Evolutionary conservation across 2,797 vertebrate species (phyloP).

Genomic region (Iguana delicatissima): DNA sequence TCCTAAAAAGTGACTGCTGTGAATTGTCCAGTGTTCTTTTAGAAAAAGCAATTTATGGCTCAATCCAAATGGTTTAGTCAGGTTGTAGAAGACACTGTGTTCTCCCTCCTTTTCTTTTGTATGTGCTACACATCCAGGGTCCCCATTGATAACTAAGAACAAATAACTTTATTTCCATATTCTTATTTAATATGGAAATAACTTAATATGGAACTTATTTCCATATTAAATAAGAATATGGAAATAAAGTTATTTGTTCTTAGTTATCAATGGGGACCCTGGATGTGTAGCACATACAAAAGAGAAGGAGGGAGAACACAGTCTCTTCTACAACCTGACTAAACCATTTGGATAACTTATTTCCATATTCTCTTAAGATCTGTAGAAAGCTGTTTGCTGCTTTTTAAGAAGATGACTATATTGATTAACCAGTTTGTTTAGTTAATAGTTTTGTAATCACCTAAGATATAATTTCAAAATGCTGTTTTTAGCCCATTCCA

Average conservation of each 20-base stretch:
- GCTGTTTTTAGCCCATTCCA: background rate
- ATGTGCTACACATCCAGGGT: conserved; percentile 8
- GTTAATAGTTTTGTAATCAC: background rate
- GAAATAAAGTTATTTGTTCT: conserved; percentile 16
- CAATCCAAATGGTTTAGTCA: background rate
- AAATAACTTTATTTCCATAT: conserved; percentile 5
- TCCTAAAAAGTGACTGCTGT: background rate
- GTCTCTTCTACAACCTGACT: background rate
- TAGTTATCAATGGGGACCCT: background rate
- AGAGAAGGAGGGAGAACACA: background rate
- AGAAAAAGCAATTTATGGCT: background rate
- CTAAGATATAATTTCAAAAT: too few species aligned
- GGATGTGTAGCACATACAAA: conserved; percentile 15
- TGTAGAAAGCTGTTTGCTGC: background rate
- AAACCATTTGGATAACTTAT: background rate
- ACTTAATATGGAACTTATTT: too few species aligned
- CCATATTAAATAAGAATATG: background rate
- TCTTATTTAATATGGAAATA: too few species aligned
- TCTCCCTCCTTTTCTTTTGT: background rate
- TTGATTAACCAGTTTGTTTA: background rate
- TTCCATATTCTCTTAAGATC: too few species aligned
- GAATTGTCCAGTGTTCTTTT: background rate
- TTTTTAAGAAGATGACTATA: conserved; percentile 18
- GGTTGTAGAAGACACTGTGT: background rate
- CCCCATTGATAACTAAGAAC: conserved; percentile 12